These are phyloP conservation scores for Apodemia hepburni DNA, from an alignment of 2,888 invertebrate species.

Conservation along the genomic window DNA sequence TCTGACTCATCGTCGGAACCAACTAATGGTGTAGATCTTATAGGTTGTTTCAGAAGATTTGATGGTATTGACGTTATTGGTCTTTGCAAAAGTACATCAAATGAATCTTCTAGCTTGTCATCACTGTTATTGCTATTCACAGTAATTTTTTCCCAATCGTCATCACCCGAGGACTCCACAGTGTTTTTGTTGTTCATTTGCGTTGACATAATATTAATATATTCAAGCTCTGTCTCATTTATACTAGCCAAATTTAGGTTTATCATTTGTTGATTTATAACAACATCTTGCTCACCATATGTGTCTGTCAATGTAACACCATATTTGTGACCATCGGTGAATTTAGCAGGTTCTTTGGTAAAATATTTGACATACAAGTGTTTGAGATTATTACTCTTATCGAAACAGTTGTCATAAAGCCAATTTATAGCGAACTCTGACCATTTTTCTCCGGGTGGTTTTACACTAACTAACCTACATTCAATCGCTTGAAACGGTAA, in stretches of 20 bases:
- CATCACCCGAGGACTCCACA: conserved; percentile 31
- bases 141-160: conserved; percentile 33
- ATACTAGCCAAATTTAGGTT: conserved; percentile 68
- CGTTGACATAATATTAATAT: conserved; percentile 36
- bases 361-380: conserved; percentile 62
- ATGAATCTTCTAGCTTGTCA: neutral
- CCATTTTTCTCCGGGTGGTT: conserved; percentile 71
- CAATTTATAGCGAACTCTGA: conserved; percentile 71
- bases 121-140: conserved; percentile 14
- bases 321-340: conserved; percentile 69
- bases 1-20: conserved; percentile 42
- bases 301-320: conserved; percentile 72
- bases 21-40: conserved; percentile 51
- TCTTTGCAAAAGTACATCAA: conserved; percentile 1
- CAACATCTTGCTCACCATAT: conserved; percentile 48
- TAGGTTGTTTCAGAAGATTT: conserved; percentile 37
- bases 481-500: conserved; percentile 84
- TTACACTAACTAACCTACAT: conserved; percentile 78
- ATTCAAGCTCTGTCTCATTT: conserved; percentile 45
- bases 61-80: conserved; percentile 7
- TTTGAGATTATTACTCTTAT: conserved; percentile 53
- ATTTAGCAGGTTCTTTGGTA: conserved; percentile 51
- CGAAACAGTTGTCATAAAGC: conserved; percentile 66
- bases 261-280: conserved; percentile 72
- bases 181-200: conserved; percentile 21